Conservation (phyloP, 1,140 invertebrate species). For the Drosophila prosaltans region DNA sequence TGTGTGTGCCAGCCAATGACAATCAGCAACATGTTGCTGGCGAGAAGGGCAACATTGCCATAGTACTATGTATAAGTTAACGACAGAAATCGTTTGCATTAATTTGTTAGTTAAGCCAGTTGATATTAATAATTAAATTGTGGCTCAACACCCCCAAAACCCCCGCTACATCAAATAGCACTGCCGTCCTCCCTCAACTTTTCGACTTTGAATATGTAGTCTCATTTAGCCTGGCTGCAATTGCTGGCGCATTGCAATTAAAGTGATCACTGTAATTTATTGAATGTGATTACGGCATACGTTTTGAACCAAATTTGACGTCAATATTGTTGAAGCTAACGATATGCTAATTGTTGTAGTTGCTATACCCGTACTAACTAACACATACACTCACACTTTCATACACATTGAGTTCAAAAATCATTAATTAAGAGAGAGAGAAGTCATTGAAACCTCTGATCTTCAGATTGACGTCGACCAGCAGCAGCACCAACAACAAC, state of each 20-base stretch:
- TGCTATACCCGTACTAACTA: constrained; percentile 17
- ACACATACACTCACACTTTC: not conserved
- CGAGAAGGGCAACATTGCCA: not conserved
- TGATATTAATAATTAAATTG: too few relatives aligned
- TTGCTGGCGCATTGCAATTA: constrained; percentile 73
- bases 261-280: constrained; percentile 79
- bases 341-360: constrained; percentile 73
- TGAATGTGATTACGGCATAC: constrained; percentile 45
- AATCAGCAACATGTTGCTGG: constrained; percentile 52
- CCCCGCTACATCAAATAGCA: not conserved
- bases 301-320: constrained; percentile 69
- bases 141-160: too few relatives aligned
- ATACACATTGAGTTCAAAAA: constrained; percentile 18
- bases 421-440: constrained; percentile 73
- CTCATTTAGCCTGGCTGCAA: constrained; percentile 37
- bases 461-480: constrained; percentile 64
- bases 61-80: too few relatives aligned
- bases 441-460: constrained; percentile 61
- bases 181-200: not conserved
- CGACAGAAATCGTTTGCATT: too few relatives aligned
- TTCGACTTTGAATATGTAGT: constrained; percentile 14
- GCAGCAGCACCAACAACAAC: constrained; percentile 3
- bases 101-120: too few relatives aligned
- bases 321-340: constrained; percentile 73
- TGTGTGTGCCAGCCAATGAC: constrained; percentile 38